Conservation (phyloP, 2,888 invertebrate genomes). For the Hirtodrosophila alboralis region DNA sequence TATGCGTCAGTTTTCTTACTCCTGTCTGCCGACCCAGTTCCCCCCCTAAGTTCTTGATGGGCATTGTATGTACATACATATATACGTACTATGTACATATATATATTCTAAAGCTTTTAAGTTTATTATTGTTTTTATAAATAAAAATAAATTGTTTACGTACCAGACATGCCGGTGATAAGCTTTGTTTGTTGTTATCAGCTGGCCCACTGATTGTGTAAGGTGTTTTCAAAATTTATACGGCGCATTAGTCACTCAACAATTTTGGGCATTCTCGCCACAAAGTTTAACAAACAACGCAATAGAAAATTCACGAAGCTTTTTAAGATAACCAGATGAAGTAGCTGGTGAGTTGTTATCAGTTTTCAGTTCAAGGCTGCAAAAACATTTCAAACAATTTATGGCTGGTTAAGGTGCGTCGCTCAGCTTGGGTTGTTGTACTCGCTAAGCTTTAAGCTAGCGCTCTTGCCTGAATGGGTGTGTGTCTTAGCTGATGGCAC, state of each 20-base stretch:
- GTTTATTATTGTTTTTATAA: constrained; percentile 32
- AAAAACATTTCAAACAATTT: too few species aligned
- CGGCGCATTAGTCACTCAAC: constrained; percentile 34
- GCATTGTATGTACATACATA: constrained; percentile 15
- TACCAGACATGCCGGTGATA: constrained; percentile 48
- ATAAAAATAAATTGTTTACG: constrained; percentile 27
- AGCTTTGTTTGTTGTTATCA: constrained; percentile 39
- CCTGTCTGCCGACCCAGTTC: constrained; percentile 42
- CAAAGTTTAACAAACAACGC: constrained; percentile 25
- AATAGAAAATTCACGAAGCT: constrained; percentile 36
- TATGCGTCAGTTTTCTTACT: constrained; percentile 3
- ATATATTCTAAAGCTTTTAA: constrained; percentile 42
- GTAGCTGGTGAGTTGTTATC: constrained; percentile 7
- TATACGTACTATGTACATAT: too few species aligned
- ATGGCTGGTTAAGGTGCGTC: too few species aligned
- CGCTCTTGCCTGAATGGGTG: not conserved
- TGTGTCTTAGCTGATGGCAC: constrained; percentile 6
- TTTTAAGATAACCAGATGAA: constrained; percentile 9
- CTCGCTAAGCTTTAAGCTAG: not conserved
- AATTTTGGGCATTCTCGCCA: constrained; percentile 13
- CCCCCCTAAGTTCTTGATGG: constrained; percentile 5
- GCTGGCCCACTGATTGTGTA: constrained; percentile 8
- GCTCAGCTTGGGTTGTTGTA: constrained; percentile 8
- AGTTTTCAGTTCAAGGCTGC: constrained; percentile 5
- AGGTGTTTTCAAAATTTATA: not conserved